Evolutionary conservation across 35 echinoderm and acorn worm species (phyloP).

Genomic region (Ophiothrix spiculata): DNA sequence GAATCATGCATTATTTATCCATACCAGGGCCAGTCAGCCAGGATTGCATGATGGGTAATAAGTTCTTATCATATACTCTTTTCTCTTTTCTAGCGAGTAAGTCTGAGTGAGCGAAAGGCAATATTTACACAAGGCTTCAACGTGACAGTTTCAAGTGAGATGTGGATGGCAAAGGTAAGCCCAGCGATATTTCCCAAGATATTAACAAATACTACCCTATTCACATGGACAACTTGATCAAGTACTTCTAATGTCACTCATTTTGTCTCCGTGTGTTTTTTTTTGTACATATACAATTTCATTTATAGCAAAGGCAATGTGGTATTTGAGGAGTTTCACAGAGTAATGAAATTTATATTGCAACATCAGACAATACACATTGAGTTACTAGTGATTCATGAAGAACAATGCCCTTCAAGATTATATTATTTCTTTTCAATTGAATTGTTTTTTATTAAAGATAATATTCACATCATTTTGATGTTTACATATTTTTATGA

Average conservation of each 20-base stretch:
- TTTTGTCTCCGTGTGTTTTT: neutral
- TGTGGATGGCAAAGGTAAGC: neutral
- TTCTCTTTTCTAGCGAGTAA: neutral
- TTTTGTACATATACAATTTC: neutral
- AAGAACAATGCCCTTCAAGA: too few relatives aligned
- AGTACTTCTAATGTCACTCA: conserved; percentile 1
- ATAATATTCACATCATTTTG: too few relatives aligned
- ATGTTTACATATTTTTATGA: too few relatives aligned
- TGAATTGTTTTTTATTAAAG: too few relatives aligned
- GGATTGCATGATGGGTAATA: neutral
- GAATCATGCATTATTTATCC: conserved; percentile 10
- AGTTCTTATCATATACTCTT: too few relatives aligned
- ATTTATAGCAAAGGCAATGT: neutral
- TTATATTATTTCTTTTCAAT: too few relatives aligned
- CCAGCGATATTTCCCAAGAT: conserved; percentile 4
- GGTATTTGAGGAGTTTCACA: neutral
- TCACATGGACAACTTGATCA: conserved; percentile 3
- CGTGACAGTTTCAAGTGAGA: neutral
- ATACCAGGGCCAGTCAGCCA: too few relatives aligned
- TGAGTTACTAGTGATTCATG: too few relatives aligned
- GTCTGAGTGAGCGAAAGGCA: too few relatives aligned
- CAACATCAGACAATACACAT: too few relatives aligned
- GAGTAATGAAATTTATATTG: too few relatives aligned
- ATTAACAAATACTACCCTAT: neutral
- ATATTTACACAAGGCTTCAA: neutral